These are phyloP conservation scores for Tachuris rubrigastra DNA, from an alignment of 2,113 vertebrate species.

Conservation along the genomic window DNA sequence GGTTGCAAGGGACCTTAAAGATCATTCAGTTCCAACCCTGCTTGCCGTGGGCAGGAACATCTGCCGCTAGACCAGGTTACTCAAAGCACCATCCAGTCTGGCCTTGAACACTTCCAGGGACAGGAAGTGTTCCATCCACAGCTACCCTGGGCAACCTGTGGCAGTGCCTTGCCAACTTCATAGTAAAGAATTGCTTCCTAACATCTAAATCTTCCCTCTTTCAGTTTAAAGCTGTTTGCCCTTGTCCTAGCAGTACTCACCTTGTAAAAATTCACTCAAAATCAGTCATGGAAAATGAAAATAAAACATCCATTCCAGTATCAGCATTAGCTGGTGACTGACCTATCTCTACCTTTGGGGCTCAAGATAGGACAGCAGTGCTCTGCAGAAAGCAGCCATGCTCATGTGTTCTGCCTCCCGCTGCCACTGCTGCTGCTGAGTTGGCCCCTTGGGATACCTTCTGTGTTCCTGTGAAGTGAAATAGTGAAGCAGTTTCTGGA, in stretches of 20 bases:
- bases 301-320: neutral
- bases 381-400: neutral
- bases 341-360: accelerated
- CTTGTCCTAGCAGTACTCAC: no score
- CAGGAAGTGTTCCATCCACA: neutral
- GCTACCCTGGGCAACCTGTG: neutral
- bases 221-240: neutral
- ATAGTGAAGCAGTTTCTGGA: neutral
- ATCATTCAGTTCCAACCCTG: no score
- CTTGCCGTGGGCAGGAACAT: neutral
- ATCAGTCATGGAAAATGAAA: neutral
- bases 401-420: neutral
- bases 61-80: neutral
- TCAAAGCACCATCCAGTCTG: neutral
- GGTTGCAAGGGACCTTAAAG: no score
- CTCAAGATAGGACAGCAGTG: neutral
- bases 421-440: neutral
- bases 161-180: neutral
- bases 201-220: neutral
- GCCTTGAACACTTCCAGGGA: neutral
- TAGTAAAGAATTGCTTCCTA: neutral
- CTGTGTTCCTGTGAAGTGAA: neutral
- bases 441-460: neutral
- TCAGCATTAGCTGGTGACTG: neutral
- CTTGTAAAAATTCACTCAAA: neutral